These are phyloP conservation scores for Amaurobius ferox DNA, from an alignment of 2,888 invertebrate species.

Conservation along the genomic window DNA sequence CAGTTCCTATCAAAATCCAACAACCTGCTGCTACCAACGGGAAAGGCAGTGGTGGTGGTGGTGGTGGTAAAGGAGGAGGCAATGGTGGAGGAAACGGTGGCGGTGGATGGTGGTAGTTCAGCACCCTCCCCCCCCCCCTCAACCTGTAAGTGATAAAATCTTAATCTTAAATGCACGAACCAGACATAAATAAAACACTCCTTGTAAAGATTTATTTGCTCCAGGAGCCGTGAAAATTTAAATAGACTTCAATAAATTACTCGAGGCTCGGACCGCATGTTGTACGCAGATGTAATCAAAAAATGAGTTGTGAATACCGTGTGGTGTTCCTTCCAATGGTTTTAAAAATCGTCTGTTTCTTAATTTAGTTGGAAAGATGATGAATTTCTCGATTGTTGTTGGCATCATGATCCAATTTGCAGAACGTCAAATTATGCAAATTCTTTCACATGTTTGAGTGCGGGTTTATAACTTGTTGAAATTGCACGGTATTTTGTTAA, in stretches of 20 bases:
- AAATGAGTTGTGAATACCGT: background rate
- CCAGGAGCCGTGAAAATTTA: slow-evolving; percentile 4
- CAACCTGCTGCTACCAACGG: slow-evolving; percentile 19
- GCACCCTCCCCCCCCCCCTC: background rate
- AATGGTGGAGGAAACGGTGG: slow-evolving; percentile 21
- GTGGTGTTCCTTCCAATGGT: background rate
- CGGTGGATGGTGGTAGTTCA: slow-evolving; percentile 39
- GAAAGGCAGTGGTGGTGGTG: background rate
- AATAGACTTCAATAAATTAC: slow-evolving; percentile 5
- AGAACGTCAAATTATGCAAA: no score
- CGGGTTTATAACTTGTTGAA: no score
- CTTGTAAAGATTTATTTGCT: background rate
- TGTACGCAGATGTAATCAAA: background rate
- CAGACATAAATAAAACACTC: background rate
- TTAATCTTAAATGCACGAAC: background rate
- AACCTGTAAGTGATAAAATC: slow-evolving; percentile 6
- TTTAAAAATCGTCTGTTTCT: no score
- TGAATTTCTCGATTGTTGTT: no score
- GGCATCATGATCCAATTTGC: no score
- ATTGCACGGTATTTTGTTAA: no score
- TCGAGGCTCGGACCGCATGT: background rate
- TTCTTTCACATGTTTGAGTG: no score
- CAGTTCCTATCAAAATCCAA: slow-evolving; percentile 61
- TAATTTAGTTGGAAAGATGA: no score
- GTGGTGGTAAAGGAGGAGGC: slow-evolving; percentile 17